Evolutionary conservation across 2,888 invertebrate genomes (phyloP), one percentile per base, ranked within the genome.

Genomic region (Antheraea yamamai): DNA sequence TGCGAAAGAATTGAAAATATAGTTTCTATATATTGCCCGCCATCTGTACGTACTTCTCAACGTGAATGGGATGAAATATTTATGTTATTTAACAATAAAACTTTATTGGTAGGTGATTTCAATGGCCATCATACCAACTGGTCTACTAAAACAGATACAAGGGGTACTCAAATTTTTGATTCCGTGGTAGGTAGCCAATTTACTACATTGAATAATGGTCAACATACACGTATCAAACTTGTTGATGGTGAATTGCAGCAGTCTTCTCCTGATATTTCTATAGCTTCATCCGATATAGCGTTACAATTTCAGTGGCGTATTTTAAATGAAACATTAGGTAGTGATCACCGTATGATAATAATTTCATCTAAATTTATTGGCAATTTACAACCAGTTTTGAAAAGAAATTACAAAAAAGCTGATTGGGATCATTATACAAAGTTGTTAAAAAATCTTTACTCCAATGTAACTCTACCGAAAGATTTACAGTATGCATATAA

Each of bases 51-150:
- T n/a, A 75, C 74, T 14, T 39, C 35, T 12, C 73, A 55, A 26
- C 10, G 8, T 6, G 74, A 75, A 20, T 76, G 76, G 75, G 72
- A 76, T 51, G 0, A 23, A 0, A 0, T 76, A 26, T 76, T 76
- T 58, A 58, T 75, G 1, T 35, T 66, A 26, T 30, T 52, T 18
- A 23, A 51, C 35, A 74, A 52, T 2, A 75, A 75, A 52, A 72
- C 76, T 23, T n/a, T 76, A 16, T 51, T 76, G 16, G n/a, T 76
- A n/a, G 76, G 76, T 3, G 80, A 81, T 73, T 76, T 80, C 39
- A 81, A 81, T 23, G 78, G 66, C 0, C 81, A 80, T 55, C 81
- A 82, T 72, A 26, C 76, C 3, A 78, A 71, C 35, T 81, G 82
- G 80, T 80, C 80, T 0, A 61, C 64, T 26, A 80, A 77, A 75